These are phyloP conservation scores for Eonycteris spelaea DNA, from an alignment of 2,113 vertebrate genomes.

Conservation along the genomic window DNA sequence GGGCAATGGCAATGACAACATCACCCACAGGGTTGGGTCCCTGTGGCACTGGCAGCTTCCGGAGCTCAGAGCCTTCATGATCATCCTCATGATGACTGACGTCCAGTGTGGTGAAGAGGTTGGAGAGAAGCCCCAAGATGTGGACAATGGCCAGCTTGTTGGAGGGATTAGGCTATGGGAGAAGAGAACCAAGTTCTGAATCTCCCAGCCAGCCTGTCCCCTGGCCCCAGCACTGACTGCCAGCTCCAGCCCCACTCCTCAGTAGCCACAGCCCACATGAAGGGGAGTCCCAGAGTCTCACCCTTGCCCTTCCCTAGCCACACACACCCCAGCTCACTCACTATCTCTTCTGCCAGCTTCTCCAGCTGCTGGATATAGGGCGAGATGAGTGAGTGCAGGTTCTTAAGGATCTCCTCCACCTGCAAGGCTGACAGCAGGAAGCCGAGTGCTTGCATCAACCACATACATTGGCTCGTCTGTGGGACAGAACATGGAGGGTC, in stretches of 20 bases:
- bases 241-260: neutral
- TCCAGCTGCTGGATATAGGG: constrained; percentile 99
- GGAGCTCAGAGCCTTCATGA: constrained; percentile 90
- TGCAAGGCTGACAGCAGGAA: constrained; percentile 97
- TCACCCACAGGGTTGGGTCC: constrained; percentile 97
- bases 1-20: constrained; percentile 35
- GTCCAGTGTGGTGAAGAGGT: constrained; percentile 97
- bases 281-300: neutral
- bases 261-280: neutral
- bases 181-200: constrained; percentile 43
- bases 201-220: neutral
- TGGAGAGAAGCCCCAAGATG: constrained; percentile 97
- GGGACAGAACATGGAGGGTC: constrained; percentile 57
- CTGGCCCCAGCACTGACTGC: neutral
- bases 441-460: constrained; percentile 99
- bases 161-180: constrained; percentile 94
- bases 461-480: constrained; percentile 99
- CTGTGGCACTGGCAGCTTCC: constrained; percentile 90
- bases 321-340: constrained; percentile 73
- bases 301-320: neutral
- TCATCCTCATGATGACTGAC: constrained; percentile 98
- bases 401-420: constrained; percentile 97
- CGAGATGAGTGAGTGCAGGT: constrained; percentile 97
- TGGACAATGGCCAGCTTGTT: constrained; percentile 99
- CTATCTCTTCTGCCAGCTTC: constrained; percentile 96